Evolutionary conservation across 2,113 vertebrate species (phyloP).

Genomic region (Vulpes ferrilata): DNA sequence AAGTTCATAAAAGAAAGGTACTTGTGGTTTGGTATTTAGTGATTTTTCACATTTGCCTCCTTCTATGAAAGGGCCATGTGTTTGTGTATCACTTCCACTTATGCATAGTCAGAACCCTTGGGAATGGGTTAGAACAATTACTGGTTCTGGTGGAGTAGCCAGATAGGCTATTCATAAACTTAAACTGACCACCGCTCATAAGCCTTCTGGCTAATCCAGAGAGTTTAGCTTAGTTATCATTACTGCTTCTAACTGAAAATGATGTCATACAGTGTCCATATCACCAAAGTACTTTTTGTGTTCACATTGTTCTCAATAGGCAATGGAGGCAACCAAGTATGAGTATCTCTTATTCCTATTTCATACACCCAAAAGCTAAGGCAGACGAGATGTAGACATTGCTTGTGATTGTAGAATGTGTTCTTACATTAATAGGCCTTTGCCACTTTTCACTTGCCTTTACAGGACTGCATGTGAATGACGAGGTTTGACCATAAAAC

Average conservation of each 20-base stretch:
- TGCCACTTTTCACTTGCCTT: slow-evolving; percentile 1
- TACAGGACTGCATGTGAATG: slow-evolving; percentile 32
- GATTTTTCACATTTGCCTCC: neutral
- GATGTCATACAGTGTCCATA: neutral
- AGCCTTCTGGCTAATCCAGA: neutral
- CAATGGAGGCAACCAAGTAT: neutral
- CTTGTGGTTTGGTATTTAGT: slow-evolving; percentile 32
- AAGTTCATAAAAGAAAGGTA: slow-evolving; percentile 56
- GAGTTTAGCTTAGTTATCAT: neutral
- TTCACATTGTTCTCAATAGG: slow-evolving; percentile 3
- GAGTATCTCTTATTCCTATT: neutral
- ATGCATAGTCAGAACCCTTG: neutral
- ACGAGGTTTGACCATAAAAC: slow-evolving; percentile 50
- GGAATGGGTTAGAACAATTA: neutral
- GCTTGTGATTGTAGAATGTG: slow-evolving; percentile 29
- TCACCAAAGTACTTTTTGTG: slow-evolving; percentile 8
- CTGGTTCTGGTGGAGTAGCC: neutral
- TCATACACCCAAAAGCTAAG: slow-evolving; percentile 43
- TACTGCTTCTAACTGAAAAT: slow-evolving; percentile 50
- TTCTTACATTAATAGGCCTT: slow-evolving; percentile 38
- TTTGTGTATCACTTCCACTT: neutral
- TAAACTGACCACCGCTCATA: neutral
- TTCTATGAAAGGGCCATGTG: neutral
- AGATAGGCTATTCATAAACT: neutral
- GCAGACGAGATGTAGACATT: slow-evolving; percentile 15